phyloP scores from a whole-genome alignment of 2,888 invertebrate species.

The Nesidiocoris tenuis region DNA sequence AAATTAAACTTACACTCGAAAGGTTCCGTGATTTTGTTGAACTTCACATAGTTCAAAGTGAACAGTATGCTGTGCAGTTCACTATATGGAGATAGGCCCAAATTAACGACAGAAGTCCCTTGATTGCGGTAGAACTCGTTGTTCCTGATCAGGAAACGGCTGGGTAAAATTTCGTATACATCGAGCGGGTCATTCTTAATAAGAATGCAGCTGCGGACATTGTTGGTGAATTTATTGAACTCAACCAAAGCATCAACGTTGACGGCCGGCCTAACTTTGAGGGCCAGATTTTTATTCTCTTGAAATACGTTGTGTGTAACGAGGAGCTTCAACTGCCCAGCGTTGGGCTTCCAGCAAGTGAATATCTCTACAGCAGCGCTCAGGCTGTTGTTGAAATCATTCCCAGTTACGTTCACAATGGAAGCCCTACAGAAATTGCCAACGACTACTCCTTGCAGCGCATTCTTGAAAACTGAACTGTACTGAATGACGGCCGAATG shows the following conservation, averaged over 20 bases:
- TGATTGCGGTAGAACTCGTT: conserved; percentile 88
- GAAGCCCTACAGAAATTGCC: conserved; percentile 89
- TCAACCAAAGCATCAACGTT: conserved; percentile 77
- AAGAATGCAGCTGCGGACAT: conserved; percentile 77
- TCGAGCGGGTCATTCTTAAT: conserved; percentile 70
- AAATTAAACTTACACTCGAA: conserved; percentile 67
- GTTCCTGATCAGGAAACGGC: conserved; percentile 71
- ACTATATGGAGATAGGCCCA: conserved; percentile 86
- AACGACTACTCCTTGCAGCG: conserved; percentile 77
- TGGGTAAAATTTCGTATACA: conserved; percentile 58
- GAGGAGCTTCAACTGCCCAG: conserved; percentile 64
- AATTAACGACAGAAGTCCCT: conserved; percentile 82
- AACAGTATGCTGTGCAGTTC: conserved; percentile 76
- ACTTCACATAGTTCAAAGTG: conserved; percentile 80
- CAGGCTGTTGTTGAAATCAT: conserved; percentile 76
- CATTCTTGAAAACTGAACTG: conserved; percentile 81
- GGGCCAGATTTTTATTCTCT: conserved; percentile 68
- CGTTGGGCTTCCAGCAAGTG: conserved; percentile 73
- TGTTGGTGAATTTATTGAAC: conserved; percentile 84
- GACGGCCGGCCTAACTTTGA: conserved; percentile 78
- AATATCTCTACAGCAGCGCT: conserved; percentile 78
- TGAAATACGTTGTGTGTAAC: conserved; percentile 84
- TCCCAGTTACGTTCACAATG: conserved; percentile 85
- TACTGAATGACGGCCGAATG: conserved; percentile 86
- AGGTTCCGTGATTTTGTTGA: conserved; percentile 83